Conservation (phyloP, 2,797 vertebrate species). For the Phoebastria nigripes region DNA sequence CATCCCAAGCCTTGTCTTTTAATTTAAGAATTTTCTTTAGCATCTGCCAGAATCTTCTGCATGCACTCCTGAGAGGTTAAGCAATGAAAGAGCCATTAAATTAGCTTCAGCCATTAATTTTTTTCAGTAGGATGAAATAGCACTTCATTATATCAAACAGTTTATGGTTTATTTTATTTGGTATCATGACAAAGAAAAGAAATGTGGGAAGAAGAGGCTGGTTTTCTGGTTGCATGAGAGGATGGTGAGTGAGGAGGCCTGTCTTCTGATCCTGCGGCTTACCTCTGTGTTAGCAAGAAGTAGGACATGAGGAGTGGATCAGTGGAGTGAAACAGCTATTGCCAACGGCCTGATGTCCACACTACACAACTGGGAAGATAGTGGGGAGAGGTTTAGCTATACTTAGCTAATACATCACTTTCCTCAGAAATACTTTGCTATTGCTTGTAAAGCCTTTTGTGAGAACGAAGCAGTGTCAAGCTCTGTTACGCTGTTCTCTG, state of each 20-base stretch:
- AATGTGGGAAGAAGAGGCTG: background rate
- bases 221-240: background rate
- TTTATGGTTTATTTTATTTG: background rate
- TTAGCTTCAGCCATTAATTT: background rate
- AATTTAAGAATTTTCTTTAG: slow-evolving; percentile 26
- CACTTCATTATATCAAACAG: background rate
- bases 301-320: background rate
- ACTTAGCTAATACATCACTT: background rate
- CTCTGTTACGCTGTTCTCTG: background rate
- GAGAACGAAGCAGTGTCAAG: background rate
- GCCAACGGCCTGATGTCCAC: background rate
- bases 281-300: background rate
- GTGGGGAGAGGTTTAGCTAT: background rate
- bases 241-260: background rate
- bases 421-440: background rate
- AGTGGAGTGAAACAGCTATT: background rate
- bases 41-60: background rate
- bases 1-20: background rate
- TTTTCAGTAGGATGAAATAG: background rate
- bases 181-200: background rate
- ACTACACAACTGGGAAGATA: background rate
- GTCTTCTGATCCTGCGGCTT: background rate
- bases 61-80: background rate
- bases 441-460: background rate
- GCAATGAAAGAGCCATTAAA: background rate